Percentiles rank a stretch among this genome's conserved stretches.
These are phyloP conservation scores for Drosophila anomelani DNA, from an alignment of 2,888 invertebrate species.

Conservation along the genomic window DNA sequence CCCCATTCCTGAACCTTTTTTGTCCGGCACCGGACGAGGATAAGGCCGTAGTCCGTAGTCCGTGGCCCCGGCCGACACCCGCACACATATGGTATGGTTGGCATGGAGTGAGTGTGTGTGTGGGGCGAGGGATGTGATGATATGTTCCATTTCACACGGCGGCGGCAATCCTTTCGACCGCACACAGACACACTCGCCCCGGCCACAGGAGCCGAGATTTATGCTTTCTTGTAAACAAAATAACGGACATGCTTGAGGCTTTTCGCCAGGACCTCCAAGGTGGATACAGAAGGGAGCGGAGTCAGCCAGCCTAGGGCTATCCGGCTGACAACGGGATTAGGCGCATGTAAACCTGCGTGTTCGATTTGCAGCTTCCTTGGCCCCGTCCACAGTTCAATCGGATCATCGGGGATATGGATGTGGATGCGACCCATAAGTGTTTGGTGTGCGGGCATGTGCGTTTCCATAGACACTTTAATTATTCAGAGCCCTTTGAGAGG, in stretches of 20 bases:
- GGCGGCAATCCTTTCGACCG: slow-evolving; percentile 75
- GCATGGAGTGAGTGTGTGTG: not conserved
- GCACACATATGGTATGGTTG: slow-evolving; percentile 59
- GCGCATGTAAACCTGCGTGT: slow-evolving; percentile 57
- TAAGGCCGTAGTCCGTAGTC: slow-evolving; percentile 35
- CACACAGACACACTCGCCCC: slow-evolving; percentile 55
- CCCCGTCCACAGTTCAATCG: slow-evolving; percentile 35
- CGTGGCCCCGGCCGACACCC: slow-evolving; percentile 39
- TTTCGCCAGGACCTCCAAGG: slow-evolving; percentile 30
- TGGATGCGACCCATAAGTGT: slow-evolving; percentile 8
- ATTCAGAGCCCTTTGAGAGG: slow-evolving; percentile 55
- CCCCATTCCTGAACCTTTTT: slow-evolving; percentile 40
- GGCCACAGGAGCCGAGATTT: slow-evolving; percentile 65
- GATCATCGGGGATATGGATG: slow-evolving; percentile 38
- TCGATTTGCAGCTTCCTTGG: slow-evolving; percentile 53
- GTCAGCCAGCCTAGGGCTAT: slow-evolving; percentile 29
- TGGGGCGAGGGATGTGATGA: slow-evolving; percentile 70
- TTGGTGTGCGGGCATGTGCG: slow-evolving; percentile 11
- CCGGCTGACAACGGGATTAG: slow-evolving; percentile 69
- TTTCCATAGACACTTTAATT: slow-evolving; percentile 61
- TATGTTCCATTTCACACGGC: slow-evolving; percentile 81
- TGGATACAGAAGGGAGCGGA: slow-evolving; percentile 34
- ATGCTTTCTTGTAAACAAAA: slow-evolving; percentile 79
- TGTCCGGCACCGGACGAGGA: slow-evolving; percentile 8
- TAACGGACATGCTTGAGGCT: slow-evolving; percentile 74